Percentiles rank a stretch among this genome's conserved stretches.
phyloP scores from a whole-genome alignment of 2,113 vertebrate species.

The Chelonoidis abingdonii region DNA sequence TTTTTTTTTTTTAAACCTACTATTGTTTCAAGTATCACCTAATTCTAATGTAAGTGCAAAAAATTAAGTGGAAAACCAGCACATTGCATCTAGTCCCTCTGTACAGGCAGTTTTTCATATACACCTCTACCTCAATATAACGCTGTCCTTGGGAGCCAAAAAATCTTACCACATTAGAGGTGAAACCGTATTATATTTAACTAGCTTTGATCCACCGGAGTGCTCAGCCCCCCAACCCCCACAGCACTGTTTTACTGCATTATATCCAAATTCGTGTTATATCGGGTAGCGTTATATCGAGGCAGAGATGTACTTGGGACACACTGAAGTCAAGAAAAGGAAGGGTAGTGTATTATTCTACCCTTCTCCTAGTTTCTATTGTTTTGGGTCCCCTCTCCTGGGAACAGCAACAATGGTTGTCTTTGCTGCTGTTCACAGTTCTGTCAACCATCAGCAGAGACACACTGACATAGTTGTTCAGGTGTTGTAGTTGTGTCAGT shows the following conservation, averaged over 20 bases:
- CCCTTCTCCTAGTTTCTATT: background rate
- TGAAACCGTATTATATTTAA: no score
- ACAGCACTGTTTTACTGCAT: no score
- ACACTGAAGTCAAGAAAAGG: background rate
- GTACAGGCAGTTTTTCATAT: background rate
- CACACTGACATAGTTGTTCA: no score
- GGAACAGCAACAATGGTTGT: background rate
- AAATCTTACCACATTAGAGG: no score
- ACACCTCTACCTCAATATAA: no score
- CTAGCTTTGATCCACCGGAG: no score
- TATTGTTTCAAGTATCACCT: background rate
- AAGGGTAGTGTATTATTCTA: background rate
- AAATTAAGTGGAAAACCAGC: background rate
- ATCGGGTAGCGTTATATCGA: no score
- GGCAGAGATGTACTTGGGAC: background rate
- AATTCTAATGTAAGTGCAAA: background rate
- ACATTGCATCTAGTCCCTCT: background rate
- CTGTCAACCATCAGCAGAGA: background rate
- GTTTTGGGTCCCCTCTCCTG: background rate
- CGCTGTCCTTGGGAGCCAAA: no score
- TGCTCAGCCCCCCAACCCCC: no score
- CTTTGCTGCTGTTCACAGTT: background rate
- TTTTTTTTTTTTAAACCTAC: no score
- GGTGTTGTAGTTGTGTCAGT: no score
- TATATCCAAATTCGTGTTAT: no score